These are phyloP conservation scores for Pollenia griseotomentosa DNA, from an alignment of 2,888 invertebrate species.

Conservation along the genomic window DNA sequence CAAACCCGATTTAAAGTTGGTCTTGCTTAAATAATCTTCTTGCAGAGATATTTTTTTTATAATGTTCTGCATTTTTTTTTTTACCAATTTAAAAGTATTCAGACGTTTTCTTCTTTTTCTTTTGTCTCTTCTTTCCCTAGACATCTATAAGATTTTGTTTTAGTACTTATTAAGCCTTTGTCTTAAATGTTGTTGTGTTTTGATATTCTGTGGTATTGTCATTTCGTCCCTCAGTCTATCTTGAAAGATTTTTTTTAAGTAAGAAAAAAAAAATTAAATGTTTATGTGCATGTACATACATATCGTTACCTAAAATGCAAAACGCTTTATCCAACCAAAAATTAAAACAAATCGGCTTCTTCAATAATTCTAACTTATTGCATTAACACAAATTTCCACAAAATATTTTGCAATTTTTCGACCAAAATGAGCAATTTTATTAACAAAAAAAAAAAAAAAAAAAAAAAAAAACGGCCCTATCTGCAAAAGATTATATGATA, in stretches of 20 bases:
- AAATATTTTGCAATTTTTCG: too few relatives aligned
- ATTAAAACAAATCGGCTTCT: too few relatives aligned
- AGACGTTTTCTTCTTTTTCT: slow-evolving; percentile 27
- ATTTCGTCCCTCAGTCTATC: not conserved
- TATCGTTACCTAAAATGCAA: too few relatives aligned
- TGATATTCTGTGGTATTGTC: slow-evolving; percentile 45
- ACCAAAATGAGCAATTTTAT: too few relatives aligned
- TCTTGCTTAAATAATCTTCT: slow-evolving; percentile 8
- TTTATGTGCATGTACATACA: too few relatives aligned
- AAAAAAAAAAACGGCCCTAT: too few relatives aligned
- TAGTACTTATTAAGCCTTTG: slow-evolving; percentile 26
- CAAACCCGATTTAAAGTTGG: not conserved
- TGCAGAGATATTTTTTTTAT: not conserved
- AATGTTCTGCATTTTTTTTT: slow-evolving; percentile 62
- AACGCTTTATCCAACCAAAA: too few relatives aligned
- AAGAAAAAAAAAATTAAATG: slow-evolving; percentile 33
- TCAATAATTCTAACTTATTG: too few relatives aligned
- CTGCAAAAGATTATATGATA: too few relatives aligned
- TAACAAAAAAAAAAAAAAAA: too few relatives aligned
- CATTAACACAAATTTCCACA: too few relatives aligned
- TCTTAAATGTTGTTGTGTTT: slow-evolving; percentile 40
- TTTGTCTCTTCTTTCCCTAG: not conserved
- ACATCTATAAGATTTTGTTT: slow-evolving; percentile 19
- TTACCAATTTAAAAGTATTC: slow-evolving; percentile 5
- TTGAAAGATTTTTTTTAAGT: not conserved